A percentile compares a stretch with the other conserved stretches of the same genome.
Conservation (phyloP, 1,140 invertebrate species). For the Pogonomyrmex californicus region DNA sequence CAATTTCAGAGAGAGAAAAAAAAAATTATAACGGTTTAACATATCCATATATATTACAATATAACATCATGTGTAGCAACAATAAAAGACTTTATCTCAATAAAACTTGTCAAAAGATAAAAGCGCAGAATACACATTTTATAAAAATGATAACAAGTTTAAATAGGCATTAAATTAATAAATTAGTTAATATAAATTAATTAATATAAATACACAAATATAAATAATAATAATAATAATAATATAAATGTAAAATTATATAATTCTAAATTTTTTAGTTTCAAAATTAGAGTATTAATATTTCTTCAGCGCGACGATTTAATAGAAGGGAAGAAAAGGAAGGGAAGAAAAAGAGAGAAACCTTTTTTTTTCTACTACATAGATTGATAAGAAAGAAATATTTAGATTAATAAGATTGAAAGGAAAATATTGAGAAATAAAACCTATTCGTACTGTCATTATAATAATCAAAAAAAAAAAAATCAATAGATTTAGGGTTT, state of each 20-base stretch:
- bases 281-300: not conserved
- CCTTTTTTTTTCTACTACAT: not conserved
- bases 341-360: not conserved
- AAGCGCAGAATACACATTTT: not conserved
- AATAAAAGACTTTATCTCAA: slow-evolving; percentile 3
- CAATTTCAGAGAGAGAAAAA: not conserved
- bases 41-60: not conserved
- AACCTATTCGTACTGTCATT: not conserved
- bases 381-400: not conserved
- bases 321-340: not conserved
- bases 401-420: slow-evolving; percentile 15
- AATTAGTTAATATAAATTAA: not conserved
- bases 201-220: too few relatives aligned
- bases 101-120: not conserved
- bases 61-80: not conserved
- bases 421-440: not conserved
- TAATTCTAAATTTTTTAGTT: not conserved
- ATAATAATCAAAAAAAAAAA: slow-evolving; percentile 6
- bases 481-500: slow-evolving; percentile 25
- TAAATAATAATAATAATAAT: too few relatives aligned
- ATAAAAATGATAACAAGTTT: not conserved
- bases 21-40: not conserved
- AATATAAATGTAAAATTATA: not conserved
- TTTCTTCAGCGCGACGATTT: not conserved
- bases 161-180: not conserved